phyloP scores from a whole-genome alignment of 2,888 invertebrate species.

The Blastobasis lacticolella region DNA sequence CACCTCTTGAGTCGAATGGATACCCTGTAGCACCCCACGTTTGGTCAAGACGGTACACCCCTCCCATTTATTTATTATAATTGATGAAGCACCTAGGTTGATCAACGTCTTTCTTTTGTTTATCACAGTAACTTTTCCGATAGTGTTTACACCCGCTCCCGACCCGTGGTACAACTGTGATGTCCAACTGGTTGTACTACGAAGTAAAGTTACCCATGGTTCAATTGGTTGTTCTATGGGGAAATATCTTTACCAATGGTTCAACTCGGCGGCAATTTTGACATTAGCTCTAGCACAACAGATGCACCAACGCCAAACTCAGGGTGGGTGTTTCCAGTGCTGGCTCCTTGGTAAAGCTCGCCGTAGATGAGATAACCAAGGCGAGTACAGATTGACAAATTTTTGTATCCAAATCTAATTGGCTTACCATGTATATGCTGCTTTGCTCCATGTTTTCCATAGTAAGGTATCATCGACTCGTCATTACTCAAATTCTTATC shows the following conservation, averaged over 20 bases:
- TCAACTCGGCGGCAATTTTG: background rate
- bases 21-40: constrained; percentile 14
- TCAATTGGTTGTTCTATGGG: too few species aligned
- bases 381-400: background rate
- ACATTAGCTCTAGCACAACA: too few species aligned
- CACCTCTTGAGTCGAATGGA: constrained; percentile 18
- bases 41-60: constrained; percentile 21
- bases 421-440: background rate
- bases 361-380: background rate
- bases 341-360: background rate
- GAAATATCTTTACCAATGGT: too few species aligned
- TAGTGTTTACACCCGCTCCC: constrained; percentile 16
- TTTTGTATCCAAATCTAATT: background rate
- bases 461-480: background rate
- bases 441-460: background rate
- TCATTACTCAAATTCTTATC: background rate
- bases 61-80: constrained; percentile 21
- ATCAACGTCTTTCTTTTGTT: constrained; percentile 17
- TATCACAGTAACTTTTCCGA: constrained; percentile 18
- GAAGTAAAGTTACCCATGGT: too few species aligned
- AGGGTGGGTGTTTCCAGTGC: background rate
- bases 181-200: too few species aligned
- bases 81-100: constrained; percentile 17
- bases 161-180: too few species aligned
- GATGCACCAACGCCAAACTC: background rate